Evolutionary conservation across 2,797 vertebrate species (phyloP).

Genomic region (Enteromius unitaeniatus): DNA sequence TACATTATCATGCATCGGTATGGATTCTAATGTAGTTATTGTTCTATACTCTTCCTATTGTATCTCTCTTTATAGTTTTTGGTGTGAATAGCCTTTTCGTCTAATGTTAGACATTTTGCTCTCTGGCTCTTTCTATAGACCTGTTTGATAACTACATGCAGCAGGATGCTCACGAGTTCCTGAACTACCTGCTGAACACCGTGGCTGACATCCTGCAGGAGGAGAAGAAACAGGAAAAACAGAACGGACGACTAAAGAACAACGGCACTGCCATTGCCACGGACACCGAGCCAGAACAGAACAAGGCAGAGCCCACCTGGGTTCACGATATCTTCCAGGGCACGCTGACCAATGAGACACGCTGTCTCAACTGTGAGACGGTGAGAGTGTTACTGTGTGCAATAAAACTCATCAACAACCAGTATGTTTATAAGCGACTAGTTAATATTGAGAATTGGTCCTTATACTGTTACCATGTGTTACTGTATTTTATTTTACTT

Average conservation of each 20-base stretch:
- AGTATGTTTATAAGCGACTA: background rate
- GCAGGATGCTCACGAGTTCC: constrained; percentile 96
- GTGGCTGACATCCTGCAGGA: constrained; percentile 98
- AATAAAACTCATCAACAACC: background rate
- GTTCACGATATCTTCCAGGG: constrained; percentile 99
- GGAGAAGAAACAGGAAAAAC: constrained; percentile 96
- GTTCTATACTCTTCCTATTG: no score
- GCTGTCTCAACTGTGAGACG: constrained; percentile 99
- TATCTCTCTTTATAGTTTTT: background rate
- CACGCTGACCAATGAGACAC: constrained; percentile 97
- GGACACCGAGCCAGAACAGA: constrained; percentile 77
- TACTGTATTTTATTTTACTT: background rate
- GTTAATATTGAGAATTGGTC: background rate
- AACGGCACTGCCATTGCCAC: constrained; percentile 84
- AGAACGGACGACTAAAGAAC: constrained; percentile 93
- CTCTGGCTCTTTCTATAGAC: constrained; percentile 77
- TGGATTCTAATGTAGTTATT: background rate
- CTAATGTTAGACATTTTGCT: background rate
- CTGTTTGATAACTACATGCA: constrained; percentile 99
- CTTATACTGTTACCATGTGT: background rate
- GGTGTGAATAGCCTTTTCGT: background rate
- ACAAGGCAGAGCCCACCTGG: constrained; percentile 92
- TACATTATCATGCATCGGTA: background rate
- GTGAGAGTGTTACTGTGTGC: constrained; percentile 70
- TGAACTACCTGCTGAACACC: constrained; percentile 98